Conservation (phyloP, 2,888 invertebrate species). For the Theristus sp. region DNA sequence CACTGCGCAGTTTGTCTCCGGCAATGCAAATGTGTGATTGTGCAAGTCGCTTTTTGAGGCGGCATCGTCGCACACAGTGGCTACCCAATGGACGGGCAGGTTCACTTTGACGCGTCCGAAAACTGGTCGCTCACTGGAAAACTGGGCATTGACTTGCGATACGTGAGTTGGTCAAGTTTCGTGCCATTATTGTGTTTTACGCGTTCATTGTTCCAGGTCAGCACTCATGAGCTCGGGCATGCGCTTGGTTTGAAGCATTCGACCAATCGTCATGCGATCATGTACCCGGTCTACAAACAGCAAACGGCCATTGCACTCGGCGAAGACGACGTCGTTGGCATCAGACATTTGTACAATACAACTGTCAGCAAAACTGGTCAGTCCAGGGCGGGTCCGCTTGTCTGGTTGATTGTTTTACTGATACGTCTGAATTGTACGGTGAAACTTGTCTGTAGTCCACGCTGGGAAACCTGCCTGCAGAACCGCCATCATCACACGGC, state of each 20-base stretch:
- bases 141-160: conserved; percentile 7
- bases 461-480: too few species aligned
- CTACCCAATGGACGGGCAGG: conserved; percentile 14
- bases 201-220: conserved; percentile 12
- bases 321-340: conserved; percentile 3
- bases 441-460: too few species aligned
- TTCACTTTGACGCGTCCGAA: conserved; percentile 23
- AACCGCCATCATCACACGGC: too few species aligned
- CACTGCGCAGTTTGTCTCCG: too few species aligned
- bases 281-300: conserved; percentile 19
- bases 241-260: conserved; percentile 22
- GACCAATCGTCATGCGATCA: conserved; percentile 14
- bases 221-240: conserved; percentile 25
- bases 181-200: background rate
- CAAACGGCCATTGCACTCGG: background rate
- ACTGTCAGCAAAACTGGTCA: background rate
- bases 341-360: conserved; percentile 1
- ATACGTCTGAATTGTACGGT: too few species aligned
- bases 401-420: too few species aligned
- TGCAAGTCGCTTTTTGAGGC: too few species aligned
- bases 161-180: conserved; percentile 5
- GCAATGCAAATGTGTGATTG: too few species aligned
- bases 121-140: conserved; percentile 10
- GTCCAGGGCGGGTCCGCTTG: too few species aligned
- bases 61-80: conserved; percentile 22